These are phyloP conservation scores for Ctenodactylus gundi DNA, from an alignment of 2,113 vertebrate genomes.

Conservation along the genomic window DNA sequence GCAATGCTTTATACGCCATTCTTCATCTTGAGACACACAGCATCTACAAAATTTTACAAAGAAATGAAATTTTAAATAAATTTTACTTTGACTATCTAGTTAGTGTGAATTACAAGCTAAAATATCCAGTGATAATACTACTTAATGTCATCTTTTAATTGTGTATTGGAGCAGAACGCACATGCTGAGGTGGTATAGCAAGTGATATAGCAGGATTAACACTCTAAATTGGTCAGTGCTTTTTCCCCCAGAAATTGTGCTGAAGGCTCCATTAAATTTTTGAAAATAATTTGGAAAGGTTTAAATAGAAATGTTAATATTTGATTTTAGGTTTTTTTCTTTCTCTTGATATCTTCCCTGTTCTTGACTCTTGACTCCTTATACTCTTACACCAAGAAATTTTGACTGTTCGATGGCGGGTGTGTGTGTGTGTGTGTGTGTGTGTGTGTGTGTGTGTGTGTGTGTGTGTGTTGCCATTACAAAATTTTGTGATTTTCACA, in stretches of 20 bases:
- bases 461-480: background rate
- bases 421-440: background rate
- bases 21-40: constrained; percentile 95
- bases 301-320: constrained; percentile 81
- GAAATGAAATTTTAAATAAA: constrained; percentile 86
- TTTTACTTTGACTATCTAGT: constrained; percentile 87
- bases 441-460: constrained; percentile 1
- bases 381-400: constrained; percentile 18
- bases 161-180: constrained; percentile 87
- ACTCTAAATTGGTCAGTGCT: constrained; percentile 91
- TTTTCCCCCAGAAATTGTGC: constrained; percentile 91
- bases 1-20: constrained; percentile 97
- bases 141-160: constrained; percentile 88
- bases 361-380: constrained; percentile 16
- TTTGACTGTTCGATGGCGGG: constrained; percentile 11
- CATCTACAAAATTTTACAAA: constrained; percentile 88
- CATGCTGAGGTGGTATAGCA: constrained; percentile 87
- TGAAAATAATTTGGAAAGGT: constrained; percentile 80
- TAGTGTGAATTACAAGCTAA: constrained; percentile 87
- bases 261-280: constrained; percentile 83
- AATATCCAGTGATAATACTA: constrained; percentile 85
- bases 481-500: background rate
- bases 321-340: constrained; percentile 74
- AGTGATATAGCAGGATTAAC: constrained; percentile 94
- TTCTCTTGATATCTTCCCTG: background rate